Conservation (phyloP, 2,113 vertebrate genomes). For the Xenotilapia flavipinnis region DNA sequence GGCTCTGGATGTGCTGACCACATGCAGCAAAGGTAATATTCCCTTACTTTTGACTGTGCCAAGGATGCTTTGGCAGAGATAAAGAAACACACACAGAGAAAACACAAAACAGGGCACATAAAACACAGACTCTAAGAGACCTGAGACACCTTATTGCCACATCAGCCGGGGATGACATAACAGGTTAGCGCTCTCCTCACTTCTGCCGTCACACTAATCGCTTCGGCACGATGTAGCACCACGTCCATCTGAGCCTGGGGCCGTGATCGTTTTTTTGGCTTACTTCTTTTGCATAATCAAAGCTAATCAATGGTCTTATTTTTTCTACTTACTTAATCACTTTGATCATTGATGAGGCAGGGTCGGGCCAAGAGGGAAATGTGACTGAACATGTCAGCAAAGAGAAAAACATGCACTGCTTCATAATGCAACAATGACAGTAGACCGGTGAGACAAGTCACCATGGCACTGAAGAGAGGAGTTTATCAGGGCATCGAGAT, state of each 20-base stretch:
- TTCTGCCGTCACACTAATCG: slow-evolving; percentile 37
- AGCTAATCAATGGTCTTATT: slow-evolving; percentile 56
- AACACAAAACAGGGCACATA: neutral
- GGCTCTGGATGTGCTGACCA: slow-evolving; percentile 75
- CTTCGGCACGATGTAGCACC: slow-evolving; percentile 39
- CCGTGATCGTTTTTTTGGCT: neutral
- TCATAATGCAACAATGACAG: slow-evolving; percentile 47
- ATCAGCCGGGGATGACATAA: slow-evolving; percentile 4
- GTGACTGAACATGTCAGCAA: slow-evolving; percentile 39
- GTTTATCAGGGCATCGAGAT: slow-evolving; percentile 31
- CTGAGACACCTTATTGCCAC: neutral
- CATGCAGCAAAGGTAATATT: slow-evolving; percentile 58
- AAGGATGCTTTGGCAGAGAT: neutral
- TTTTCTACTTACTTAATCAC: slow-evolving; percentile 58
- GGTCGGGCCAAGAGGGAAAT: slow-evolving; percentile 29
- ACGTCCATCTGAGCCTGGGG: slow-evolving; percentile 14
- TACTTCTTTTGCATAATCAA: slow-evolving; percentile 57
- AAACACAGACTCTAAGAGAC: neutral
- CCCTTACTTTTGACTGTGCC: neutral
- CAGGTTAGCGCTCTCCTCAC: neutral
- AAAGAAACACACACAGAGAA: neutral
- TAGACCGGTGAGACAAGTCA: neutral
- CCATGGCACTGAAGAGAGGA: neutral
- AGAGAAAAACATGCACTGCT: slow-evolving; percentile 47
- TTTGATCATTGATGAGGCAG: slow-evolving; percentile 54